Percentiles rank a stretch among this genome's conserved stretches.
Conservation (phyloP, 30 jellyfish, hydroid and myxozoan genomes). For the Sanderia malayensis region DNA sequence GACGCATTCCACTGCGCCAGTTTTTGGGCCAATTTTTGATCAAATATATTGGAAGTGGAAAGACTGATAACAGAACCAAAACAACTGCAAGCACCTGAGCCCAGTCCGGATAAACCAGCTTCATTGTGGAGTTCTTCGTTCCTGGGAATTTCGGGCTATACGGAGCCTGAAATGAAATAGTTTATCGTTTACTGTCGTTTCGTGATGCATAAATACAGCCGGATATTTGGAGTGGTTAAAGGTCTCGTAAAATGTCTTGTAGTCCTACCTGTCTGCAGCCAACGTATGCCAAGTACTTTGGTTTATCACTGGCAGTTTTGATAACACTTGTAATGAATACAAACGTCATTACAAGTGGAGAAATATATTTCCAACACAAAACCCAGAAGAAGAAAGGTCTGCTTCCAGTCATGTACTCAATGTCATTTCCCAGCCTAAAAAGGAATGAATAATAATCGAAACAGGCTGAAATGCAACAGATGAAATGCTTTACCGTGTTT, state of each 20-base stretch:
- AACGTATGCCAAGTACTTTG: slow-evolving; percentile 75
- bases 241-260: not conserved
- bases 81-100: slow-evolving; percentile 85
- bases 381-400: slow-evolving; percentile 79
- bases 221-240: too few species aligned
- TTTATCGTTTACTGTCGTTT: too few species aligned
- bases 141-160: slow-evolving; percentile 54
- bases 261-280: slow-evolving; percentile 91
- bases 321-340: slow-evolving; percentile 75
- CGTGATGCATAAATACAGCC: too few species aligned
- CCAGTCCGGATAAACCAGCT: slow-evolving; percentile 77
- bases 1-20: slow-evolving; percentile 71
- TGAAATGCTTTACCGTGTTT: too few species aligned
- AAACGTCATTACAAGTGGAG: slow-evolving; percentile 74
- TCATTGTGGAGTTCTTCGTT: slow-evolving; percentile 55
- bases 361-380: slow-evolving; percentile 94
- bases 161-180: slow-evolving; percentile 55
- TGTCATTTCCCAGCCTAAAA: slow-evolving; percentile 76
- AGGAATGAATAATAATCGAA: too few species aligned
- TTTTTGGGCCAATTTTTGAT: slow-evolving; percentile 89
- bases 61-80: slow-evolving; percentile 80
- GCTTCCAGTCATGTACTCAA: slow-evolving; percentile 97
- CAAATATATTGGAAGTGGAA: slow-evolving; percentile 84
- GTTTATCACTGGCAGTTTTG: slow-evolving; percentile 53
- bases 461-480: too few species aligned